Evolutionary conservation across 1,140 invertebrate genomes (phyloP).

Genomic region (Drosophila obscura): DNA sequence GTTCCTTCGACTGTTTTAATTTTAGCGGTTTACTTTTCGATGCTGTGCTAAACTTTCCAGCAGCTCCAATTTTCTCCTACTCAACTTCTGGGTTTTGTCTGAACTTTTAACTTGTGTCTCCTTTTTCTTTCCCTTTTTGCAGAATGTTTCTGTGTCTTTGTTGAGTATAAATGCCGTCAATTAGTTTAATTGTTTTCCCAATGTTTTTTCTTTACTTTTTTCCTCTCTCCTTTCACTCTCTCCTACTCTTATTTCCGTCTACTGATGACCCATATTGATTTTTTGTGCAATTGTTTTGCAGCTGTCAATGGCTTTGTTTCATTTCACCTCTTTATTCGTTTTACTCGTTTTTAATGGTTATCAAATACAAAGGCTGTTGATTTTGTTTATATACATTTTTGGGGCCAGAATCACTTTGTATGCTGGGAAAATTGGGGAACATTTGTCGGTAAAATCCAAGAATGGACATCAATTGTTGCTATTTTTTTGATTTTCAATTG

Average conservation of each 20-base stretch:
- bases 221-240: constrained; percentile 10
- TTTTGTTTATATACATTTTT: constrained; percentile 37
- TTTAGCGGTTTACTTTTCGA: constrained; percentile 62
- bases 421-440: not conserved
- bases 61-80: constrained; percentile 62
- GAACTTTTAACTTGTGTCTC: not conserved
- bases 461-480: not conserved
- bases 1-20: constrained; percentile 3
- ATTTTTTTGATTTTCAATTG: not conserved
- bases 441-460: not conserved
- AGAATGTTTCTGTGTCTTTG: constrained; percentile 40
- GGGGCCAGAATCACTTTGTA: constrained; percentile 4
- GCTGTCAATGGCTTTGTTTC: constrained; percentile 38
- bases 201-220: constrained; percentile 35
- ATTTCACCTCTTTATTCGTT: not conserved
- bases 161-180: constrained; percentile 76
- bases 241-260: not conserved
- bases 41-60: constrained; percentile 57
- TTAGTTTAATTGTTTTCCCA: constrained; percentile 77
- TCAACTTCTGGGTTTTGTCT: constrained; percentile 48
- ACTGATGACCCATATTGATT: constrained; percentile 65
- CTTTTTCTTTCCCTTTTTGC: constrained; percentile 8
- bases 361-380: constrained; percentile 31
- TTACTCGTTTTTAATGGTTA: constrained; percentile 30
- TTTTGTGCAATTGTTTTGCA: constrained; percentile 58